These are phyloP conservation scores for Galleria mellonella DNA, from an alignment of 1,140 invertebrate species.

Conservation along the genomic window DNA sequence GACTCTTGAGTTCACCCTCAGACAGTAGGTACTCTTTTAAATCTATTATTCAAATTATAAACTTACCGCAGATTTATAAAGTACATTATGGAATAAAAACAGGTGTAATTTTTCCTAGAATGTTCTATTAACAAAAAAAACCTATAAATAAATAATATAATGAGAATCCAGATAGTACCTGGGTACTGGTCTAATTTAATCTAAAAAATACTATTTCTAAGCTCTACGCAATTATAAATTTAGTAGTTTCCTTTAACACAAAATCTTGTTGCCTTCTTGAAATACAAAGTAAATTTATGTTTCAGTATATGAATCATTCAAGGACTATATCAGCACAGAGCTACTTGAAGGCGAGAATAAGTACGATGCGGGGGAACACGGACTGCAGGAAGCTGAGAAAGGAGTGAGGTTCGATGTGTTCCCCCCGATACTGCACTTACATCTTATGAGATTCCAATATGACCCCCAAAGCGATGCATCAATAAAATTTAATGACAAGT, in stretches of 20 bases:
- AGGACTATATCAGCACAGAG: constrained; percentile 97
- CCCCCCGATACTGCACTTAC: constrained; percentile 97
- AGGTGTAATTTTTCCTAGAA: too few relatives aligned
- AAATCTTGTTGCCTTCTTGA: constrained; percentile 98
- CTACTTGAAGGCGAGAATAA: constrained; percentile 99
- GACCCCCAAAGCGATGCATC: constrained; percentile 97
- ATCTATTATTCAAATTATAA: too few relatives aligned
- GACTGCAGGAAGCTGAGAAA: constrained; percentile 98
- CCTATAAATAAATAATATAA: too few relatives aligned
- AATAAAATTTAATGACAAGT: constrained; percentile 99
- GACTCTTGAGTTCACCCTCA: too few relatives aligned
- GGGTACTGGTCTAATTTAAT: too few relatives aligned
- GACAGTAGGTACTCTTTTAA: too few relatives aligned
- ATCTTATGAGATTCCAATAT: constrained; percentile 99
- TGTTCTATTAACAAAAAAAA: too few relatives aligned
- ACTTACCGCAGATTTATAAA: too few relatives aligned
- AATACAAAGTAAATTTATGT: constrained; percentile 87
- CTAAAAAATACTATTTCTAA: too few relatives aligned
- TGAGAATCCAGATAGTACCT: too few relatives aligned
- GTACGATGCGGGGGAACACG: constrained; percentile 98
- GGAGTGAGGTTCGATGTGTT: constrained; percentile 98
- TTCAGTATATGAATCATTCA: constrained; percentile 96
- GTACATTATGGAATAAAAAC: too few relatives aligned
- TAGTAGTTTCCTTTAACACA: constrained; percentile 77
- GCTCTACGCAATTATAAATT: too few relatives aligned